phyloP scores from a whole-genome alignment of 2,797 vertebrate species.

The Coracias cyanogaster region DNA sequence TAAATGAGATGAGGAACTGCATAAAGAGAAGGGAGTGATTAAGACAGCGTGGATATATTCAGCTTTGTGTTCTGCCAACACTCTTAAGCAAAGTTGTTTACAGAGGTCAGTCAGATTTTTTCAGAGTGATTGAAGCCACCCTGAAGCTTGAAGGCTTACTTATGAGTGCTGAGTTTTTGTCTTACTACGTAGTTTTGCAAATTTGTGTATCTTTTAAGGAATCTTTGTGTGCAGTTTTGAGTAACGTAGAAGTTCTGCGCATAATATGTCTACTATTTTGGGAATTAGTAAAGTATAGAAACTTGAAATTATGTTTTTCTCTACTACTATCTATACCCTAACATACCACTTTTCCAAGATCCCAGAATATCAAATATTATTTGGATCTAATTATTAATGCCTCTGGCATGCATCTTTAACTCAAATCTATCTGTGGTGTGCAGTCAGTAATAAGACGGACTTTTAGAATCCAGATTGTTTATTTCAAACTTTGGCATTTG shows the following conservation, averaged over 20 bases:
- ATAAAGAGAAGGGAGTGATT: not conserved
- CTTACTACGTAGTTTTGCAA: not conserved
- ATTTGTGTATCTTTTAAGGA: not conserved
- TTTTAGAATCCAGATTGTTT: not conserved
- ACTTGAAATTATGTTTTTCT: not conserved
- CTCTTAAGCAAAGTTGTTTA: not conserved
- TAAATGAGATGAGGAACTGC: not conserved
- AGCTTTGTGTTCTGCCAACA: not conserved
- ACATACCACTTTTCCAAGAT: not conserved
- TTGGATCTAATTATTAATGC: not conserved
- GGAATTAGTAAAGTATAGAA: not conserved
- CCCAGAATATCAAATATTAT: not conserved
- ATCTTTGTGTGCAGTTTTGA: not conserved
- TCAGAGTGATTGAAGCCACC: not conserved
- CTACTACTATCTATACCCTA: not conserved
- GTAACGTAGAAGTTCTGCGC: accelerated
- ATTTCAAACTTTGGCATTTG: not conserved
- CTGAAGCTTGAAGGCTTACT: not conserved
- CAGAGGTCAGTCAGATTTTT: not conserved
- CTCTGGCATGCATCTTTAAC: not conserved
- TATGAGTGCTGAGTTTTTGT: not conserved
- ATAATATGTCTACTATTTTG: not conserved
- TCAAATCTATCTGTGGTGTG: not conserved
- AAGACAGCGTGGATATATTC: not conserved
- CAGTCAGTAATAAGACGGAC: not conserved